A percentile compares a stretch with the other conserved stretches of the same genome.
Evolutionary conservation across 2,797 vertebrate genomes (phyloP).

Genomic region (Notamacropus eugenii): DNA sequence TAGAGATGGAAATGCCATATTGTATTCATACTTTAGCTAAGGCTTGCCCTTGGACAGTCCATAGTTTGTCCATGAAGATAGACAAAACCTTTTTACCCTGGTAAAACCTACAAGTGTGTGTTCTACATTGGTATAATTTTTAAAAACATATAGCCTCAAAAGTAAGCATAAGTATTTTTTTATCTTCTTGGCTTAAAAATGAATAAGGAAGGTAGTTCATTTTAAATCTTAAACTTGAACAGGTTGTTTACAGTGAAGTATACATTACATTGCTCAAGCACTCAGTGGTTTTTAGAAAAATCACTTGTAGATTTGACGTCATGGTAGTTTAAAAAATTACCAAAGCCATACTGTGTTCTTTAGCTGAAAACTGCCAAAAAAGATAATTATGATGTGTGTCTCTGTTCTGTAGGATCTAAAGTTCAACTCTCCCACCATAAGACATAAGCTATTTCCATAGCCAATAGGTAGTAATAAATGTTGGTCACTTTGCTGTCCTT

Average conservation of each 20-base stretch:
- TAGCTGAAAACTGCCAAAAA: background rate
- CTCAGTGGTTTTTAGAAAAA: background rate
- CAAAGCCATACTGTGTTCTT: background rate
- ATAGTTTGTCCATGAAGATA: background rate
- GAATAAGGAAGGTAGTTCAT: background rate
- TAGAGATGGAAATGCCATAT: background rate
- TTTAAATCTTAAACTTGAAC: background rate
- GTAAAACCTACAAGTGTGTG: background rate
- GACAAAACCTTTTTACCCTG: background rate
- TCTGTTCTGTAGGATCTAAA: background rate
- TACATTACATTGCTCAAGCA: fast-evolving
- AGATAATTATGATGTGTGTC: background rate
- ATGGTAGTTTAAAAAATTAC: background rate
- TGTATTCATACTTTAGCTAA: background rate
- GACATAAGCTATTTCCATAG: background rate
- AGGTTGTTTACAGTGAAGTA: no score
- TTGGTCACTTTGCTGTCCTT: constrained; percentile 32
- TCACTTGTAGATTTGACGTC: background rate
- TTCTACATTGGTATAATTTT: background rate
- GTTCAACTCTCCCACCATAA: background rate
- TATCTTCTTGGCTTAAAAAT: background rate
- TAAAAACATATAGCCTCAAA: background rate
- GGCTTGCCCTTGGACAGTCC: background rate
- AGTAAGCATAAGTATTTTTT: background rate
- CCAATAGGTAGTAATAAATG: background rate